Conservation (phyloP, 2,113 vertebrate species). For the Syngnathoides biaculeatus region DNA sequence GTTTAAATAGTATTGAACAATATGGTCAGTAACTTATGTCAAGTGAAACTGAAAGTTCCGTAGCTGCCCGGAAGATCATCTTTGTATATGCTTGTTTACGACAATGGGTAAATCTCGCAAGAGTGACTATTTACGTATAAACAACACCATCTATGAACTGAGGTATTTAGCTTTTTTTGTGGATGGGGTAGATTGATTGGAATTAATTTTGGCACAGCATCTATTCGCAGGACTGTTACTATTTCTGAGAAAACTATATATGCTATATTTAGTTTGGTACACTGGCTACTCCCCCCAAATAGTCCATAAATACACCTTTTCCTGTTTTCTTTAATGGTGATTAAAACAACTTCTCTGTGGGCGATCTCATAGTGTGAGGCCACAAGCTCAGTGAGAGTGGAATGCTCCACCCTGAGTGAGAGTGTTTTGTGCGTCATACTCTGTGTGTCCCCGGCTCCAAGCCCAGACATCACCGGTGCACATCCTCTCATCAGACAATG, state of each 20-base stretch:
- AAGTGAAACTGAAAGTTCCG: too few relatives aligned
- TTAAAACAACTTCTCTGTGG: neutral
- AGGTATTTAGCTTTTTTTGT: neutral
- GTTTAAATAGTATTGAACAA: too few relatives aligned
- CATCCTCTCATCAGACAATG: slow-evolving; percentile 87
- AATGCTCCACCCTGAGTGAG: slow-evolving; percentile 77
- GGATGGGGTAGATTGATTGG: too few relatives aligned
- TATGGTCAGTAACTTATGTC: too few relatives aligned
- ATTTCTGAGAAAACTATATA: neutral
- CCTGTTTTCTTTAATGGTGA: slow-evolving; percentile 12
- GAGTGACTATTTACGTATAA: too few relatives aligned
- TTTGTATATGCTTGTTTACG: too few relatives aligned
- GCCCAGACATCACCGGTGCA: slow-evolving; percentile 74
- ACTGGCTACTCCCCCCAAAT: neutral
- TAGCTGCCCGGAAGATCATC: too few relatives aligned
- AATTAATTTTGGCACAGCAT: neutral
- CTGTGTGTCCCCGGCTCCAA: slow-evolving; percentile 73
- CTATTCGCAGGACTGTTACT: neutral
- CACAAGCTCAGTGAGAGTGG: slow-evolving; percentile 53
- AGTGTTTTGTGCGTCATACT: slow-evolving; percentile 82
- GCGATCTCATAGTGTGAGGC: slow-evolving; percentile 11
- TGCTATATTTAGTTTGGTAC: neutral
- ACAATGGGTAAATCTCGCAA: too few relatives aligned
- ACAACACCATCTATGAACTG: neutral
- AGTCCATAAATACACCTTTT: slow-evolving; percentile 8